Percentiles rank a stretch among this genome's conserved stretches.
These are phyloP conservation scores for Drosophila neocordata DNA, from an alignment of 1,140 invertebrate species.

Conservation along the genomic window DNA sequence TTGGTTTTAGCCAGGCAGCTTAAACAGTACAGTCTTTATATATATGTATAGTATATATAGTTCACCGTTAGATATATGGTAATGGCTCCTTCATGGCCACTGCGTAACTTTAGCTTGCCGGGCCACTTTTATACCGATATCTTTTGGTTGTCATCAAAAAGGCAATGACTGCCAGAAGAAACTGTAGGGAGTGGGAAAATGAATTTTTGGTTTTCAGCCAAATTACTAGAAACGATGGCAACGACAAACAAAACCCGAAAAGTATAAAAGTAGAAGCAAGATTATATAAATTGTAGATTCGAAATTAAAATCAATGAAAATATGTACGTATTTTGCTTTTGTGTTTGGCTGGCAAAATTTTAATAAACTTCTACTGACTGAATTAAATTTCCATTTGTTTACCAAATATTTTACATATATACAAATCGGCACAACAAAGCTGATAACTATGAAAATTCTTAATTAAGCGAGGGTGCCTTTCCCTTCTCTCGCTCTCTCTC, in stretches of 20 bases:
- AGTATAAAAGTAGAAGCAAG: background rate
- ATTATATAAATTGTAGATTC: constrained; percentile 31
- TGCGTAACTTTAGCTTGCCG: constrained; percentile 49
- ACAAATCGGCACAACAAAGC: background rate
- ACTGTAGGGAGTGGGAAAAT: background rate
- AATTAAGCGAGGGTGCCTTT: constrained; percentile 19
- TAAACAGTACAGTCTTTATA: background rate
- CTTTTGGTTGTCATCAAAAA: constrained; percentile 69
- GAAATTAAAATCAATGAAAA: constrained; percentile 68
- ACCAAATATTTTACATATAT: constrained; percentile 19
- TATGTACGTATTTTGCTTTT: constrained; percentile 28
- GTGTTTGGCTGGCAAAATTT: constrained; percentile 62
- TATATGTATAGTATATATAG: constrained; percentile 20
- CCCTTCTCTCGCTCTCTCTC: background rate
- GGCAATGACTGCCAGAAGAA: constrained; percentile 59
- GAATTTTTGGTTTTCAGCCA: constrained; percentile 67
- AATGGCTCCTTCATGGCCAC: constrained; percentile 58
- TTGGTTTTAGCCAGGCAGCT: constrained; percentile 20
- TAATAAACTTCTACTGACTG: constrained; percentile 50
- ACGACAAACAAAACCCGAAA: background rate
- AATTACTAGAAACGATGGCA: constrained; percentile 55
- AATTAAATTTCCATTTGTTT: constrained; percentile 38
- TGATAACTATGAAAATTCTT: background rate
- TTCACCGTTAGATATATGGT: constrained; percentile 71
- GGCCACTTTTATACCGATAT: constrained; percentile 62